These are phyloP conservation scores for Mola mola DNA, from an alignment of 2,113 vertebrate species.

Conservation along the genomic window DNA sequence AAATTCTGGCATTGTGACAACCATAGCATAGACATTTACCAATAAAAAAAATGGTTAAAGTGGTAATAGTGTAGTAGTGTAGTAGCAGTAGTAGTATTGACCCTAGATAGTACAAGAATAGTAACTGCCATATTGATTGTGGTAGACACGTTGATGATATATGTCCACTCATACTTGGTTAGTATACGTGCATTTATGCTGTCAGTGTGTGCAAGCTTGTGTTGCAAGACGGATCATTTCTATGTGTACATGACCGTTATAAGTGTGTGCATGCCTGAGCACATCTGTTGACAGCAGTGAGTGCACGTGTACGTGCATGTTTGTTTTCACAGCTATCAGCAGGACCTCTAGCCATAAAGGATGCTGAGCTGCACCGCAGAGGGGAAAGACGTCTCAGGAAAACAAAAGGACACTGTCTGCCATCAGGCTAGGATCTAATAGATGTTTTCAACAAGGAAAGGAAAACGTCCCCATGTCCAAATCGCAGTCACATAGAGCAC, in stretches of 20 bases:
- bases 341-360: constrained; percentile 60
- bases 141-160: too few species aligned
- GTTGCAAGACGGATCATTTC: too few species aligned
- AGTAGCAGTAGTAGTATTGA: too few species aligned
- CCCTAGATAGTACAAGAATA: too few species aligned
- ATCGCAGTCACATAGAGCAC: constrained; percentile 45
- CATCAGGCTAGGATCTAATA: constrained; percentile 48
- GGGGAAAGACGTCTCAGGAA: constrained; percentile 54
- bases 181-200: neutral
- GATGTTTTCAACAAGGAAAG: constrained; percentile 55
- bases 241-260: too few species aligned
- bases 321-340: constrained; percentile 66
- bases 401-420: constrained; percentile 60
- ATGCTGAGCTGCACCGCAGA: constrained; percentile 44
- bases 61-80: too few species aligned
- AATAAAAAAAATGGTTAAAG: too few species aligned
- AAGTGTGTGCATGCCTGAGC: neutral
- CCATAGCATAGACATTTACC: too few species aligned
- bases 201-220: neutral
- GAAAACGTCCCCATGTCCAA: constrained; percentile 16
- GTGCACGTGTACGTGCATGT: constrained; percentile 16
- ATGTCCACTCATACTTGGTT: too few species aligned
- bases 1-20: too few species aligned
- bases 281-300: constrained; percentile 33
- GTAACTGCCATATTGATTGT: too few species aligned